Percentiles rank a stretch among this genome's conserved stretches.
These are phyloP conservation scores for Apis dorsata DNA, from an alignment of 1,140 invertebrate genomes.

Conservation along the genomic window DNA sequence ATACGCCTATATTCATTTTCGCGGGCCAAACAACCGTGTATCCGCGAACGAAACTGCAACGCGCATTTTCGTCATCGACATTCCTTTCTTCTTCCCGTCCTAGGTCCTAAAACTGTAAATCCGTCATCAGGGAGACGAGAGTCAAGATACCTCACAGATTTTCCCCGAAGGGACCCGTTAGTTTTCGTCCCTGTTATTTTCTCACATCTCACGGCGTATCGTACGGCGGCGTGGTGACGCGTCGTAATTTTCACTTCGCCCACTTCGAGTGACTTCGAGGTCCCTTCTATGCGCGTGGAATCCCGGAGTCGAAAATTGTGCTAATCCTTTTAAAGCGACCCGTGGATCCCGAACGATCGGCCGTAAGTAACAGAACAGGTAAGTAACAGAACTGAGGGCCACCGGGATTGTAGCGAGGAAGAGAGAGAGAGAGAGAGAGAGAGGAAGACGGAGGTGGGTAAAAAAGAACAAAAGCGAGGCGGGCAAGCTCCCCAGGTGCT, in stretches of 20 bases:
- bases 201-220: slow-evolving; percentile 48
- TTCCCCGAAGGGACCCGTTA: background rate
- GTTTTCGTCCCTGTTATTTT: slow-evolving; percentile 60
- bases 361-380: slow-evolving; percentile 69
- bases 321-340: slow-evolving; percentile 72
- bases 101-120: too few species aligned
- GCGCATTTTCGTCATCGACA: too few species aligned
- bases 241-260: slow-evolving; percentile 59
- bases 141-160: background rate
- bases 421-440: background rate
- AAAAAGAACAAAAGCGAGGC: slow-evolving; percentile 69
- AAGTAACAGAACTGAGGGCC: slow-evolving; percentile 55
- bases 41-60: slow-evolving; percentile 9
- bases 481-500: slow-evolving; percentile 73
- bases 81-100: too few species aligned
- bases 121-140: too few species aligned
- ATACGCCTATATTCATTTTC: too few species aligned
- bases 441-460: background rate
- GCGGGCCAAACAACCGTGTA: slow-evolving; percentile 8
- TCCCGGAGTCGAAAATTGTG: slow-evolving; percentile 62
- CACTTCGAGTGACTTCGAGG: slow-evolving; percentile 20
- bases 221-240: slow-evolving; percentile 32
- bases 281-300: slow-evolving; percentile 3
- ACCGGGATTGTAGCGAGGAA: slow-evolving; percentile 26
- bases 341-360: slow-evolving; percentile 57